Evolutionary conservation across 2,113 vertebrate genomes (phyloP).

Genomic region (Xerus inauris): DNA sequence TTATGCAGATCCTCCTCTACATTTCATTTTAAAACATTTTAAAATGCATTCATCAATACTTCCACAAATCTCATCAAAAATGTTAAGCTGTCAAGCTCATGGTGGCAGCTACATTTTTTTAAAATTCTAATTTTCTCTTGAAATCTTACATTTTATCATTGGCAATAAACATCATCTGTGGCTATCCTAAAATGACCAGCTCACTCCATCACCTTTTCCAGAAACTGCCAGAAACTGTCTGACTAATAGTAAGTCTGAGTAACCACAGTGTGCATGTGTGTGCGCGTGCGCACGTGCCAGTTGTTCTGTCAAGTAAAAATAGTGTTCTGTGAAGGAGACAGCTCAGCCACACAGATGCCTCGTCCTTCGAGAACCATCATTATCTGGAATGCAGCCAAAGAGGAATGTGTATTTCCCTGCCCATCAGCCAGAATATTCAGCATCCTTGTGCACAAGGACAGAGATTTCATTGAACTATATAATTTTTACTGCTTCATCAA

Average conservation of each 20-base stretch:
- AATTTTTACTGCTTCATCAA: neutral
- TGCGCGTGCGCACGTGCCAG: neutral
- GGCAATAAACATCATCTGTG: neutral
- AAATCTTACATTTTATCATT: slow-evolving; percentile 9
- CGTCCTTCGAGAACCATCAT: neutral
- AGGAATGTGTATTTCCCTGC: neutral
- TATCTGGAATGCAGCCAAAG: neutral
- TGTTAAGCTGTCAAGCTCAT: neutral
- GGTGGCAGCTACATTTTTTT: neutral
- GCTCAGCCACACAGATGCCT: too few relatives aligned
- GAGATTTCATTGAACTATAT: neutral
- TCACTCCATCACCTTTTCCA: neutral
- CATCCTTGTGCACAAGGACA: neutral
- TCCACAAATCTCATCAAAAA: neutral
- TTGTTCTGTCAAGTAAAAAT: neutral
- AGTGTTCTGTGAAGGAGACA: neutral
- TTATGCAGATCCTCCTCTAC: neutral
- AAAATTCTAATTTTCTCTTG: neutral
- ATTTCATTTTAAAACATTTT: neutral
- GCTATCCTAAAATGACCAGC: neutral
- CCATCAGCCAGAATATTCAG: neutral
- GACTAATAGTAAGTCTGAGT: neutral
- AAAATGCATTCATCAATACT: neutral
- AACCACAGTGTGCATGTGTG: neutral
- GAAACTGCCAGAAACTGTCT: neutral